These are phyloP conservation scores for Chlorocebus sabaeus DNA, from an alignment of 2,113 vertebrate species.

Conservation along the genomic window DNA sequence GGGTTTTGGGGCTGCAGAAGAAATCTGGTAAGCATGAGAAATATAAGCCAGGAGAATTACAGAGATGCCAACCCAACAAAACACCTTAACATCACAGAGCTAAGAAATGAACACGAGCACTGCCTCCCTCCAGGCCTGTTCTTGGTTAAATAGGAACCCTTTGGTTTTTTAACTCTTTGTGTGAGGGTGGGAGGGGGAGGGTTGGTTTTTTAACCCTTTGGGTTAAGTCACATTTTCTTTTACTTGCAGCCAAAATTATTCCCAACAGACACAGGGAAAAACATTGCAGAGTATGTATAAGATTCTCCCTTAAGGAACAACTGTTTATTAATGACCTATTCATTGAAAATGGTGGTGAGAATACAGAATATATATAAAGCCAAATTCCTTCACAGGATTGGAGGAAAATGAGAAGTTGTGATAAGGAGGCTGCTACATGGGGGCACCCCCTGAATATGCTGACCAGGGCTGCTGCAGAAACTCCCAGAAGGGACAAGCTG, in stretches of 20 bases:
- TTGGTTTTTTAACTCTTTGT: not conserved
- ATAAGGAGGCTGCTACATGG: not conserved
- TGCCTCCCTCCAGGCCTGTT: not conserved
- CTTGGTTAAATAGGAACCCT: not conserved
- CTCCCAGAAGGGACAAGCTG: too few relatives aligned
- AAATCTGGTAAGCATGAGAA: not conserved
- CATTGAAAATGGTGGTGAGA: not conserved
- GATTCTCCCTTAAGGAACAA: not conserved
- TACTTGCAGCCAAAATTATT: not conserved
- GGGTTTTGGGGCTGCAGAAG: not conserved
- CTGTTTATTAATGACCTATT: not conserved
- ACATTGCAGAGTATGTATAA: not conserved
- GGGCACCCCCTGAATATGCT: not conserved
- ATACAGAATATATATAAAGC: not conserved
- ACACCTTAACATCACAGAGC: not conserved
- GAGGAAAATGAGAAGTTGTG: not conserved
- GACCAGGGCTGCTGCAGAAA: not conserved
- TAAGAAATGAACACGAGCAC: not conserved
- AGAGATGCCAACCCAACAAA: not conserved
- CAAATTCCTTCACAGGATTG: not conserved
- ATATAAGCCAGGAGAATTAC: not conserved
- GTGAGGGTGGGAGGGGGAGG: too few relatives aligned
- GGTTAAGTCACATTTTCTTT: not conserved
- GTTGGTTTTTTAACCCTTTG: not conserved
- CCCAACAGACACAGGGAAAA: not conserved